Evolutionary conservation across 1,140 invertebrate genomes (phyloP), one percentile per base, ranked within the genome.

Genomic region (Heliconius eleuchia): DNA sequence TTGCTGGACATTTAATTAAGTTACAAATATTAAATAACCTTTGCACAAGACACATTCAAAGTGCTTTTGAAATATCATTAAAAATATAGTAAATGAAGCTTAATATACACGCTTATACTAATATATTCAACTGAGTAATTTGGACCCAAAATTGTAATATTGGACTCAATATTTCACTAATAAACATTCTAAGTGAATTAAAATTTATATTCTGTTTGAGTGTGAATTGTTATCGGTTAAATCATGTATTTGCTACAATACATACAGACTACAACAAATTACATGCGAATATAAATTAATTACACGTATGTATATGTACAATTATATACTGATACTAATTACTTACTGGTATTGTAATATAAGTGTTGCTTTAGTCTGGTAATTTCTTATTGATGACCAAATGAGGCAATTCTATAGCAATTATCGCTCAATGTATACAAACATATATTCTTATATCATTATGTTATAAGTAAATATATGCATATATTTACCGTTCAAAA

Each of bases 401-500:
- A 52, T 19, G 8, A 7, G 18, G 18, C 18, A 52, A 52, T 52
- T 52, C 18, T 6, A 19, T 19, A 52, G 50, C 50, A 18, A 19
- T 52, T 52, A 18, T 18, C 16, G 7, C 18, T 52, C 18, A 52
- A 23, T 9, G 23, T 23, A 57, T 57, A 23, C 7, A 57, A n/a
- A 57, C n/a, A 57, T 57, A 57, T 57, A 19, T 71, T 11, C 5
- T 30, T 71, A 34, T 71, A 71, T 34, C 34, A 37, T 37, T 37
- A 71, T 30, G 27, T 16, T 34, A 8, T 18, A 18, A 30, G 11
- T 71, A 34, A 23, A 71, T 7, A 18, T 34, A 19, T 34, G 42
- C 42, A 66, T 76, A 19, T 76, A 57, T 39, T 30, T 82, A 75
- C 30, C 60, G 27, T 11, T 66, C 13, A 66, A 66, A 66, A 66